A percentile compares a stretch with the other conserved stretches of the same genome.
These are phyloP conservation scores for Burhinus bistriatus DNA, from an alignment of 2,113 vertebrate species.

Conservation along the genomic window DNA sequence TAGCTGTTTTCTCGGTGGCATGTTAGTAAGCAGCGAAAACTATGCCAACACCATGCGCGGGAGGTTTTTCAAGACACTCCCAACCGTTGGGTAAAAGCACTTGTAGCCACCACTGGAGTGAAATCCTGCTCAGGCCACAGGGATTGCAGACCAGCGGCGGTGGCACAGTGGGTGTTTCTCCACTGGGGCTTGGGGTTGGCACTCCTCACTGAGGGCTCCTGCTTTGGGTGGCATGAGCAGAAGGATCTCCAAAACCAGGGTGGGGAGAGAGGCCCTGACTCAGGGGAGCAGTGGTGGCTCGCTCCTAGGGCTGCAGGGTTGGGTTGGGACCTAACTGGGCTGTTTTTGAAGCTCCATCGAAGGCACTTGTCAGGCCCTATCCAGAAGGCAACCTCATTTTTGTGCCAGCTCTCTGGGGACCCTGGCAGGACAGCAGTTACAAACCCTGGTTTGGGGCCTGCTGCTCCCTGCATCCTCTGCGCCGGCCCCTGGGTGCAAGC, in stretches of 20 bases:
- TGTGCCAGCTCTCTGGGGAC: neutral
- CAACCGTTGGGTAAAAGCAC: neutral
- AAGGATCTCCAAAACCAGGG: neutral
- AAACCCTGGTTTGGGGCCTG: neutral
- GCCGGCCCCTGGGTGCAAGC: neutral
- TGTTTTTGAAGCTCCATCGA: neutral
- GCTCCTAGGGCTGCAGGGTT: fast-evolving
- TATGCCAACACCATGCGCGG: fast-evolving
- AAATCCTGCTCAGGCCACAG: neutral
- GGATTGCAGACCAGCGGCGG: neutral
- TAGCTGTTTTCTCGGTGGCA: neutral
- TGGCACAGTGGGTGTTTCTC: neutral
- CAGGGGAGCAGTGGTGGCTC: fast-evolving
- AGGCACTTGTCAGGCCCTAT: fast-evolving
- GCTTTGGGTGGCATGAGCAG: neutral
- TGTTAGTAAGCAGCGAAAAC: neutral
- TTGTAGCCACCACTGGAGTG: neutral
- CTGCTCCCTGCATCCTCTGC: neutral
- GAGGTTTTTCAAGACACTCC: neutral
- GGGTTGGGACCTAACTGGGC: neutral
- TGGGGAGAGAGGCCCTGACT: neutral
- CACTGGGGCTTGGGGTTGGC: neutral
- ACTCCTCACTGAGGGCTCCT: neutral
- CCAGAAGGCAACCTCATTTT: neutral
- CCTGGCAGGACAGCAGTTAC: neutral